A percentile compares a stretch with the other conserved stretches of the same genome.
These are phyloP conservation scores for Triplophysa tibetana DNA, from an alignment of 2,113 vertebrate species.

Conservation along the genomic window DNA sequence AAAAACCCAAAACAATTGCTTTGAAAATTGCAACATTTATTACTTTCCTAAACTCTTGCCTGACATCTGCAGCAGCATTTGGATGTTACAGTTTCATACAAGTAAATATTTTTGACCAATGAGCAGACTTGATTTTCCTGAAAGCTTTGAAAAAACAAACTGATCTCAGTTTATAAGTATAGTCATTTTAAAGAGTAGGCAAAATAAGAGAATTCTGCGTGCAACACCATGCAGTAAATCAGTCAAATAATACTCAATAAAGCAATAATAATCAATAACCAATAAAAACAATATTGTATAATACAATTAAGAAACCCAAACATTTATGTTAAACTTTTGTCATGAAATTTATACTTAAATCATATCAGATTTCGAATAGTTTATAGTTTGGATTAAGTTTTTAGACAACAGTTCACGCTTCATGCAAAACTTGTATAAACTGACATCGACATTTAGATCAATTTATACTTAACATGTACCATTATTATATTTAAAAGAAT, in stretches of 20 bases:
- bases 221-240: neutral
- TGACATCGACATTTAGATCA: too few species aligned
- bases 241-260: too few species aligned
- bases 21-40: conserved; percentile 16
- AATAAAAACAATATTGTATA: neutral
- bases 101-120: neutral
- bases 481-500: neutral
- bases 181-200: neutral
- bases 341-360: neutral
- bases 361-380: neutral
- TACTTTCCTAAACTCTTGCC: neutral
- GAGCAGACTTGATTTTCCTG: neutral
- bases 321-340: neutral
- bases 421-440: neutral
- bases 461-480: neutral
- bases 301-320: neutral
- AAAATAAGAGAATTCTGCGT: neutral
- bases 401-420: neutral
- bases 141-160: neutral
- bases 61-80: neutral
- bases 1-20: neutral
- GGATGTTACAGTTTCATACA: neutral
- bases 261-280: too few species aligned
- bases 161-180: neutral
- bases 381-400: neutral